phyloP scores from a whole-genome alignment of 2,888 invertebrate species.

The Melinaea menophilus region DNA sequence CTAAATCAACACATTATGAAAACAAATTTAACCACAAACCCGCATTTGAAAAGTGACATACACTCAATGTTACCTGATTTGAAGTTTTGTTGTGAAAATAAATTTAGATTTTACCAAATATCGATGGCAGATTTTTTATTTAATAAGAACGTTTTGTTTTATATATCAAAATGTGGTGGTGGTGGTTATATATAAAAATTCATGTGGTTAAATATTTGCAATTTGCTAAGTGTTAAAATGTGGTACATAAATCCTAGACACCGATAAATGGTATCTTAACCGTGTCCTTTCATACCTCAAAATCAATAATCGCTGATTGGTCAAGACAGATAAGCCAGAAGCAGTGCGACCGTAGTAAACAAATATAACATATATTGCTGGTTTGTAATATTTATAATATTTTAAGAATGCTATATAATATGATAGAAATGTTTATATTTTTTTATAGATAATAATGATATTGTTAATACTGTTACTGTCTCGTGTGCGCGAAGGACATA shows the following conservation, averaged over 20 bases:
- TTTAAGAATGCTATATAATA: too few species aligned
- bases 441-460: conserved; percentile 4
- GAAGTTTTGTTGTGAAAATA: too few species aligned
- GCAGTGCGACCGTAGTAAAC: neutral
- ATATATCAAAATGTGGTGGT: too few species aligned
- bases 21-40: neutral
- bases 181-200: too few species aligned
- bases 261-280: neutral
- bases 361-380: neutral
- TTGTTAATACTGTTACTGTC: conserved; percentile 18
- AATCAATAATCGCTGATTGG: neutral
- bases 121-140: too few species aligned
- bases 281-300: neutral
- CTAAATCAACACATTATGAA: neutral
- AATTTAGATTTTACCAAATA: too few species aligned
- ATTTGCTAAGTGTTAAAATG: too few species aligned
- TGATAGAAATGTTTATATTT: too few species aligned
- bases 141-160: too few species aligned
- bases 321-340: neutral
- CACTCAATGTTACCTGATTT: too few species aligned
- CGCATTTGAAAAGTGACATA: neutral
- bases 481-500: conserved; percentile 19
- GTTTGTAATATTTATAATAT: too few species aligned
- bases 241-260: neutral
- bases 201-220: neutral